Evolutionary conservation across 1,140 invertebrate species (phyloP).

Genomic region (Odontomachus brunneus): DNA sequence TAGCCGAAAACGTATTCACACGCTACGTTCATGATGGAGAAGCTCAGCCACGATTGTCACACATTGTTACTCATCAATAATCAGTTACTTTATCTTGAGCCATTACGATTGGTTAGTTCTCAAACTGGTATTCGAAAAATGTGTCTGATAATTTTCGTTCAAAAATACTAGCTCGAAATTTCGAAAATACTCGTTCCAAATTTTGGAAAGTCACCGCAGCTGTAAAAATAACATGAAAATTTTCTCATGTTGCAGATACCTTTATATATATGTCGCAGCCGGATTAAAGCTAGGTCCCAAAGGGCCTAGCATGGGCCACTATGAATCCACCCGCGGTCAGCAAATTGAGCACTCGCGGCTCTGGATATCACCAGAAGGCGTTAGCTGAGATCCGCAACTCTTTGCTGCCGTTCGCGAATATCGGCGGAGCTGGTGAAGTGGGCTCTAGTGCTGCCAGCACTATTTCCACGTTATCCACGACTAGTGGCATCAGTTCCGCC

Average conservation of each 20-base stretch:
- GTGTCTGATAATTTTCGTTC: too few species aligned
- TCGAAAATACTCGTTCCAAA: too few species aligned
- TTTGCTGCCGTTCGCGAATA: slow-evolving; percentile 93
- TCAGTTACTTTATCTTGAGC: too few species aligned
- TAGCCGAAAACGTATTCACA: too few species aligned
- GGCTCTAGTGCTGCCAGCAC: slow-evolving; percentile 92
- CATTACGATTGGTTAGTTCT: too few species aligned
- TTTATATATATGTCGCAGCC: slow-evolving; percentile 85
- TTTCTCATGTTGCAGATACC: slow-evolving; percentile 66
- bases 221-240: too few species aligned
- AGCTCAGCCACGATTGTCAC: too few species aligned
- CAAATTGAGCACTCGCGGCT: slow-evolving; percentile 90
- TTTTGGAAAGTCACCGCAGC: too few species aligned
- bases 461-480: slow-evolving; percentile 89
- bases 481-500: slow-evolving; percentile 88
- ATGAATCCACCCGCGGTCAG: slow-evolving; percentile 89
- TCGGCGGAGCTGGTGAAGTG: slow-evolving; percentile 86
- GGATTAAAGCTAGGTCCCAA: slow-evolving; percentile 85
- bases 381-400: slow-evolving; percentile 95
- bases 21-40: too few species aligned
- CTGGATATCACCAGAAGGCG: slow-evolving; percentile 95
- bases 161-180: too few species aligned
- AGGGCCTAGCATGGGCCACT: slow-evolving; percentile 89
- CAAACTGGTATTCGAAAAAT: too few species aligned
- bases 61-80: too few species aligned